Evolutionary conservation across 2,888 invertebrate genomes (phyloP), one percentile per base, ranked within the genome.

Genomic region (Himalopsyche tibetana): DNA sequence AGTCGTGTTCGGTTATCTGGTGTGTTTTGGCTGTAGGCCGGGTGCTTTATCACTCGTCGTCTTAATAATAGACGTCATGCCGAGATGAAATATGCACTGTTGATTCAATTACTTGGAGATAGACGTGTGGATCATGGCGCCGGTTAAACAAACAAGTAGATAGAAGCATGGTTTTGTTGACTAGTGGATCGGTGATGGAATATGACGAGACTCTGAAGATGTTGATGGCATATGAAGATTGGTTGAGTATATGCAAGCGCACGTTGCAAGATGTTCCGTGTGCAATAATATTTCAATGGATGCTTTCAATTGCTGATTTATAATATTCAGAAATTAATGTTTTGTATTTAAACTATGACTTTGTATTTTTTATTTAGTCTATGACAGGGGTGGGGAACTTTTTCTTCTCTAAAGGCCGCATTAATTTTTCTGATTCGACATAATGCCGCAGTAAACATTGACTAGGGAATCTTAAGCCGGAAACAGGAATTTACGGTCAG

Each of bases 11-110:
- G 42, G 63, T 15, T 63, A 63, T 74, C 74, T 36, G 80, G 38
- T 80, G 56, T 80, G 80, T 56, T 82, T 42, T 51, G 80, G 80
- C 3, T 42, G 42, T 56, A 36, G 80, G 51, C 51, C 84, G 84
- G 84, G 79, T 63, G 87, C 86, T 86, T 86, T 84, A 86, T 87
- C 84, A 85, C 85, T 85, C 86, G 88, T 87, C 87, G 80, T 83
- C 82, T 84, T 88, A 88, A 88, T 88, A 88, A 88, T 88, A 81
- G 87, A 87, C 88, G 88, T 87, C 88, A 88, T 85, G 87, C 87
- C 82, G 88, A 79, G 88, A 88, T 88, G 88, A 88, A 88, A 88
- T 88, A 88, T 88, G 88, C 88, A 88, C 88, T 87, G 88, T 88
- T 88, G 88, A 88, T 88, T 88, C 87, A 88, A 88, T 88, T 88